Evolutionary conservation across 2,113 vertebrate species (phyloP).

Genomic region (Nesospiza acunhae): DNA sequence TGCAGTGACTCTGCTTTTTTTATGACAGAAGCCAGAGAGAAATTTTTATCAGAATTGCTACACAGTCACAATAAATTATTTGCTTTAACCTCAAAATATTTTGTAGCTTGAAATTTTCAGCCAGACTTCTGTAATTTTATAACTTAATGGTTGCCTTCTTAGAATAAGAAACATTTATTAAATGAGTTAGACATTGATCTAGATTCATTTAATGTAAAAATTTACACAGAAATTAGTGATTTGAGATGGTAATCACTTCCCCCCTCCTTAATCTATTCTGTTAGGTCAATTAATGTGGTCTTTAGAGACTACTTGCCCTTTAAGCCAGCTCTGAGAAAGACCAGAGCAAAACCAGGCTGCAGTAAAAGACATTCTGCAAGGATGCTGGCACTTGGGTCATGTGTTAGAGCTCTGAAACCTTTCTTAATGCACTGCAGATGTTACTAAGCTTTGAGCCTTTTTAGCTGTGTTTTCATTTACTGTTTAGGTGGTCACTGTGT

Average conservation of each 20-base stretch:
- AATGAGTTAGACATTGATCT: not conserved
- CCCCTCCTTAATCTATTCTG: not conserved
- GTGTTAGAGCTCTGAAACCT: constrained; percentile 14
- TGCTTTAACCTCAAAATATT: not conserved
- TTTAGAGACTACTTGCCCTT: not conserved
- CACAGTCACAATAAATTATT: not conserved
- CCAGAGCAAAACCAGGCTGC: constrained; percentile 24
- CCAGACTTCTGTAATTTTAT: not conserved
- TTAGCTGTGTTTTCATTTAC: constrained; percentile 25
- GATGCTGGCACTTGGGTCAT: not conserved
- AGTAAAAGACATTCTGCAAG: constrained; percentile 26
- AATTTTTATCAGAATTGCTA: not conserved
- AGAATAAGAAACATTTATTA: not conserved
- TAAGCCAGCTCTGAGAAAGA: constrained; percentile 44
- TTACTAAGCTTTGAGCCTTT: constrained; percentile 19
- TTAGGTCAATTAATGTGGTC: not conserved
- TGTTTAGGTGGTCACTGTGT: not conserved
- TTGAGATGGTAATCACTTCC: not conserved
- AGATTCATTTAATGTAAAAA: not conserved
- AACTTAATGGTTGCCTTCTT: not conserved
- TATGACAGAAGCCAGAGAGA: not conserved
- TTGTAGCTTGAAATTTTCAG: not conserved
- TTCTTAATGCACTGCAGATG: constrained; percentile 59
- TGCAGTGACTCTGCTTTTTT: not conserved
- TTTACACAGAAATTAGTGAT: not conserved